phyloP scores from a whole-genome alignment of 2,888 invertebrate genomes.

The Himalopsyche kuldschensis region DNA sequence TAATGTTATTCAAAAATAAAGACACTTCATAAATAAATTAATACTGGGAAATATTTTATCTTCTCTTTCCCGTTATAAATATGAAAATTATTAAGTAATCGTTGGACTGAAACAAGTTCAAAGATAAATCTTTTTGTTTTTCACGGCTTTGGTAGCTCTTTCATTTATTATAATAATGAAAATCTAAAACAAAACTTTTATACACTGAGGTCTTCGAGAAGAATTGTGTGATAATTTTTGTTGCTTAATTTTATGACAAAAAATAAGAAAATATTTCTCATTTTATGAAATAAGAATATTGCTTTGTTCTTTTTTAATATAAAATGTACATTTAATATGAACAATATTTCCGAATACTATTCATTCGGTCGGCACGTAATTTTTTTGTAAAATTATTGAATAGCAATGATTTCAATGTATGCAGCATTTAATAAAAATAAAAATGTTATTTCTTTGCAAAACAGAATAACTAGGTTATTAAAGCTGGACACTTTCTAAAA shows the following conservation, averaged over 20 bases:
- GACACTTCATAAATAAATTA: not conserved
- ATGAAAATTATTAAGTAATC: not conserved
- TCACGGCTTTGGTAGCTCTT: not conserved
- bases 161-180: not conserved
- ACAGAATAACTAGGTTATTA: not conserved
- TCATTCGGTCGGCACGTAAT: not conserved
- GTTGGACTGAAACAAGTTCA: not conserved
- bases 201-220: not conserved
- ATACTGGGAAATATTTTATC: not conserved
- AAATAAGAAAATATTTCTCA: not conserved
- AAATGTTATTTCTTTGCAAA: not conserved
- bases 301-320: not conserved
- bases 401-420: not conserved
- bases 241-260: not conserved
- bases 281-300: not conserved
- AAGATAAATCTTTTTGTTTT: not conserved
- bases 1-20: not conserved
- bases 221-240: not conserved
- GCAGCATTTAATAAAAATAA: not conserved
- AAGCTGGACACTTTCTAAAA: no score
- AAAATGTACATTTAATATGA: not conserved
- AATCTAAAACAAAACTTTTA: not conserved
- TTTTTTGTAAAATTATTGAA: not conserved
- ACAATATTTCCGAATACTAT: not conserved
- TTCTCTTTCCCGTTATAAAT: not conserved